A percentile compares a stretch with the other conserved stretches of the same genome.
phyloP scores from a whole-genome alignment of 2,888 invertebrate genomes.

The Chouioia cunea region DNA sequence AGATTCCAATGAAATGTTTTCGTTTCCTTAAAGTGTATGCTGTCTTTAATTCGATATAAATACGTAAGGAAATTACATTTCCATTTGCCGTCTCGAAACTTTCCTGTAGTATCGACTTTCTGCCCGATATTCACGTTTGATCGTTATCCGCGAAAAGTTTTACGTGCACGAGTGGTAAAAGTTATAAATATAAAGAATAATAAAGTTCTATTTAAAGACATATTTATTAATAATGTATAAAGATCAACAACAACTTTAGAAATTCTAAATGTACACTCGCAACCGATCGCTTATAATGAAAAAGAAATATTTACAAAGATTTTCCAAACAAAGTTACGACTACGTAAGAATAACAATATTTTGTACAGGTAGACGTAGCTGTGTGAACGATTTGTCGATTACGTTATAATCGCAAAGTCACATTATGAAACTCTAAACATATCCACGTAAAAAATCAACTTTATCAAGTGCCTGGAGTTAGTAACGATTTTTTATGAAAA shows the following conservation, averaged over 20 bases:
- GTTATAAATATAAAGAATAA: background rate
- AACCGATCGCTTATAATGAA: conserved; percentile 14
- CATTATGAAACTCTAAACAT: background rate
- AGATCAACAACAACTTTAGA: conserved; percentile 43
- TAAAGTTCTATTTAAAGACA: conserved; percentile 4
- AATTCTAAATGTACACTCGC: conserved; percentile 2
- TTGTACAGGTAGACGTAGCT: conserved; percentile 23
- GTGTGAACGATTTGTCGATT: conserved; percentile 12
- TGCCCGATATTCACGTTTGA: too few species aligned
- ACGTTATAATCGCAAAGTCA: conserved; percentile 3
- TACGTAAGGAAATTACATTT: too few species aligned
- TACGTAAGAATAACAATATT: conserved; percentile 37
- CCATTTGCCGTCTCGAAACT: too few species aligned
- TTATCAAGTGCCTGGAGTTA: conserved; percentile 39
- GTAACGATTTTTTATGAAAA: conserved; percentile 25
- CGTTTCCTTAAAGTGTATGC: too few species aligned
- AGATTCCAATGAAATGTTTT: too few species aligned
- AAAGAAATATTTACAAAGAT: conserved; percentile 39
- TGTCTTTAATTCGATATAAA: too few species aligned
- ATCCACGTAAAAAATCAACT: conserved; percentile 16
- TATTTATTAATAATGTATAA: conserved; percentile 35
- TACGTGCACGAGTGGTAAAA: background rate
- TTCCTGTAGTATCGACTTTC: too few species aligned
- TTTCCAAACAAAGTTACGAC: conserved; percentile 26
- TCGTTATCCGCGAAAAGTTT: too few species aligned